Conservation (phyloP, 2,113 vertebrate species). For the Myrmophylax atrothorax region DNA sequence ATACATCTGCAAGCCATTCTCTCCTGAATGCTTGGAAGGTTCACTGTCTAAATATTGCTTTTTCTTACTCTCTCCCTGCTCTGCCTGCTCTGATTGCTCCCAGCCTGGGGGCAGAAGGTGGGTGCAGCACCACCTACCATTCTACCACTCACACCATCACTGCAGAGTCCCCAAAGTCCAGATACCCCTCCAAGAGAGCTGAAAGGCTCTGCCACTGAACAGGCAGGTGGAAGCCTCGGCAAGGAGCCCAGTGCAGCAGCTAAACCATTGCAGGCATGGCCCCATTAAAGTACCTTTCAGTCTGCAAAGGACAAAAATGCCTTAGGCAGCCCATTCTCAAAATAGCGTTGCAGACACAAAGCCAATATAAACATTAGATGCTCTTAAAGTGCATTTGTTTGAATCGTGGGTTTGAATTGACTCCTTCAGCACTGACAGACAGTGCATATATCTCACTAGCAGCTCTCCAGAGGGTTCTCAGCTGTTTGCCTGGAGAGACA, state of each 20-base stretch:
- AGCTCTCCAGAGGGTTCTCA: conserved; percentile 28
- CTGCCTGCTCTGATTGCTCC: conserved; percentile 62
- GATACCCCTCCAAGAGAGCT: not conserved
- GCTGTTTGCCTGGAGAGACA: conserved; percentile 15
- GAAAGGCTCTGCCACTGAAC: conserved; percentile 46
- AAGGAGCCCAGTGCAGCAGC: conserved; percentile 48
- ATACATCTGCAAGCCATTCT: conserved; percentile 79
- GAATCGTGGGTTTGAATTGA: conserved; percentile 22
- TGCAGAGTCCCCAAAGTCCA: conserved; percentile 33
- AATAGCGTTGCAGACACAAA: conserved; percentile 41
- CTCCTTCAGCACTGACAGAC: conserved; percentile 51
- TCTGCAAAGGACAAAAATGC: conserved; percentile 70
- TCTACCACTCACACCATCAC: not conserved
- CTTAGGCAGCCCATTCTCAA: conserved; percentile 62
- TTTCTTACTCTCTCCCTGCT: conserved; percentile 52
- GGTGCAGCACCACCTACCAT: not conserved
- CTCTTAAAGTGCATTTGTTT: conserved; percentile 57
- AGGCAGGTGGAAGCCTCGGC: conserved; percentile 70
- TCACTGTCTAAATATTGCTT: conserved; percentile 70
- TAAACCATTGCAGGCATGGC: conserved; percentile 49
- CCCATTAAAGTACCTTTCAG: conserved; percentile 57
- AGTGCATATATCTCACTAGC: conserved; percentile 32
- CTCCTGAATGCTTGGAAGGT: conserved; percentile 67
- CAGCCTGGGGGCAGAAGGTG: conserved; percentile 55
- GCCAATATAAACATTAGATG: conserved; percentile 65